Conservation (phyloP, 2,888 invertebrate species). For the Epicampocera succincta region DNA sequence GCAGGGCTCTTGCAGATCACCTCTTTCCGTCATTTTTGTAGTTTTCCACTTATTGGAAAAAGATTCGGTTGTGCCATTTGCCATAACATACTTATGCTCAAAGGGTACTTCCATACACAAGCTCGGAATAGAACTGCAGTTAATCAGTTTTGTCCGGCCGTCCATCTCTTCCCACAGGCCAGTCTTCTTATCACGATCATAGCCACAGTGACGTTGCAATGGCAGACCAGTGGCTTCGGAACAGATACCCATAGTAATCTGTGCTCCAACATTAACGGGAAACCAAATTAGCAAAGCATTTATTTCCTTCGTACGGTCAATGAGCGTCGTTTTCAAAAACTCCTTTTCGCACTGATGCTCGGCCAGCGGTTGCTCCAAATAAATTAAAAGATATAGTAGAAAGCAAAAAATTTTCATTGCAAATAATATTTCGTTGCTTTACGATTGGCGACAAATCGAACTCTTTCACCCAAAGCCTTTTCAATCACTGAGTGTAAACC, state of each 20-base stretch:
- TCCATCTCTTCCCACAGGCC: conserved; percentile 39
- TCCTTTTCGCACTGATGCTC: conserved; percentile 44
- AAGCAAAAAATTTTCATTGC: conserved; percentile 29
- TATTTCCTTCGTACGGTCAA: background rate
- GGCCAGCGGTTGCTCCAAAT: background rate
- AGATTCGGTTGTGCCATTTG: background rate
- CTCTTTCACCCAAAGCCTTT: background rate
- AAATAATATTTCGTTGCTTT: background rate
- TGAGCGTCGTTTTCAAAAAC: conserved; percentile 16
- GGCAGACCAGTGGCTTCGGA: conserved; percentile 49
- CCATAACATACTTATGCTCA: conserved; percentile 41
- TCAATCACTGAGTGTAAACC: background rate
- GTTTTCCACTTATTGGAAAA: conserved; percentile 46
- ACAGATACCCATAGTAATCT: conserved; percentile 24
- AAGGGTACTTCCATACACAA: conserved; percentile 41
- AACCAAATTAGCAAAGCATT: conserved; percentile 55
- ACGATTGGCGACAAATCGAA: background rate
- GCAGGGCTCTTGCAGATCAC: conserved; percentile 39
- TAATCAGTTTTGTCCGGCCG: conserved; percentile 3
- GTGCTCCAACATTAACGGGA: conserved; percentile 33
- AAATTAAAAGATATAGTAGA: background rate
- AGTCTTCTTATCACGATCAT: background rate
- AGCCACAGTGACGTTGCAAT: conserved; percentile 47
- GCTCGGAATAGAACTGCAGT: conserved; percentile 22
- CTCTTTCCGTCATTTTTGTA: conserved; percentile 22